phyloP scores from a whole-genome alignment of 2,113 vertebrate genomes.

The Chaetorhynchus papuensis region DNA sequence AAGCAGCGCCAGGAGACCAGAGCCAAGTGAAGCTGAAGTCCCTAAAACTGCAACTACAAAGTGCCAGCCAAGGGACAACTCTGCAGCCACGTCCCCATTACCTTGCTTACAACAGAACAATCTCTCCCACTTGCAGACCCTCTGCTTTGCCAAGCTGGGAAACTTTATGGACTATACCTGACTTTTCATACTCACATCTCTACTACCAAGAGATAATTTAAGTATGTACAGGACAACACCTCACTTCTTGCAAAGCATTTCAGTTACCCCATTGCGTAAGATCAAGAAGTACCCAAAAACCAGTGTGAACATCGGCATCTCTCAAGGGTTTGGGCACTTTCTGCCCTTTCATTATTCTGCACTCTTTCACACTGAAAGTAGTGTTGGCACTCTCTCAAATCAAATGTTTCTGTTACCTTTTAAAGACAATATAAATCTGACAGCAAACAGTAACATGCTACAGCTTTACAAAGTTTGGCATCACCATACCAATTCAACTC shows the following conservation, averaged over 20 bases:
- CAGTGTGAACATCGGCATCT: neutral
- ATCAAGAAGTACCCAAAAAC: neutral
- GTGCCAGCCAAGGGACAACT: neutral
- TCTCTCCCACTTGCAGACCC: neutral
- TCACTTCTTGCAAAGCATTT: neutral
- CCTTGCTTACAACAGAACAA: neutral
- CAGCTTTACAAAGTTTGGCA: neutral
- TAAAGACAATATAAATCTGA: neutral
- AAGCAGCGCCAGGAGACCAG: neutral
- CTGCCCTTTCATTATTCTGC: neutral
- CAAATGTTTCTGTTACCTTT: neutral
- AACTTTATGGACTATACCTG: neutral
- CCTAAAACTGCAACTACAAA: neutral
- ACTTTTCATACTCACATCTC: neutral
- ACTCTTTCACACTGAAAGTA: fast-evolving
- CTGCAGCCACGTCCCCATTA: fast-evolving
- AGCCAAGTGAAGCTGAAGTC: neutral
- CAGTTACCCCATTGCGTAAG: neutral
- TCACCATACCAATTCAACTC: neutral
- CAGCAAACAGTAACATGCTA: neutral
- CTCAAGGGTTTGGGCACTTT: neutral
- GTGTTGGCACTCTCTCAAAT: neutral
- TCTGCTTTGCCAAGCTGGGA: neutral
- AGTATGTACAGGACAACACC: neutral
- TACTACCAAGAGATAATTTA: neutral